Percentiles rank a stretch among this genome's conserved stretches.
These are phyloP conservation scores for Clepsis dumicolana DNA, from an alignment of 2,888 invertebrate genomes.

Conservation along the genomic window DNA sequence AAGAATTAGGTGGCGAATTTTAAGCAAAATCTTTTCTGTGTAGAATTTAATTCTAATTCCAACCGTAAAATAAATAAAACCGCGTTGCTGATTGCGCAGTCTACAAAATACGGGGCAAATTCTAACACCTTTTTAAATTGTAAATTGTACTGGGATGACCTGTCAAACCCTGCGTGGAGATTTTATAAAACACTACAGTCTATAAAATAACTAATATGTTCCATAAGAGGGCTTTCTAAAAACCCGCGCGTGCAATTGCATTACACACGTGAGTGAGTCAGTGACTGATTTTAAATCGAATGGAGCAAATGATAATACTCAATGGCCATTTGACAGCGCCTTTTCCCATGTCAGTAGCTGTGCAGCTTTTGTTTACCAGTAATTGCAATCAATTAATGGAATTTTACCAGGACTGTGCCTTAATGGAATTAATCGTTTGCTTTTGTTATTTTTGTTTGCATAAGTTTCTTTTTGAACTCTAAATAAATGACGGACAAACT, in stretches of 20 bases:
- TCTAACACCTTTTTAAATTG: background rate
- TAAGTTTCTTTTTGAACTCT: background rate
- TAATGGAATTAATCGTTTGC: background rate
- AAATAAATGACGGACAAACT: too few relatives aligned
- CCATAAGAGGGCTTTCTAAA: background rate
- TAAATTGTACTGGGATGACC: too few relatives aligned
- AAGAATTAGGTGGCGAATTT: too few relatives aligned
- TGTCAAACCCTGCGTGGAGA: background rate
- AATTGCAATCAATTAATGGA: slow-evolving; percentile 30
- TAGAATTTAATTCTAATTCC: too few relatives aligned
- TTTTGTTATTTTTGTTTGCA: background rate
- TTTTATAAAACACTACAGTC: background rate
- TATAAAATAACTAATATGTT: background rate
- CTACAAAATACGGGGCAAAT: background rate
- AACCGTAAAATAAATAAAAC: background rate
- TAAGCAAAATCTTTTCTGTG: too few relatives aligned
- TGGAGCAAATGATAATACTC: background rate
- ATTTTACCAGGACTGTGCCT: slow-evolving; percentile 10
- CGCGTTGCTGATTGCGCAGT: background rate
- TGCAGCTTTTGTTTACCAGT: slow-evolving; percentile 15
- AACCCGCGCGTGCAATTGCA: background rate
- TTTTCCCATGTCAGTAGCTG: background rate
- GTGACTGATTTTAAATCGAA: slow-evolving; percentile 6
- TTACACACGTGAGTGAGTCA: background rate
- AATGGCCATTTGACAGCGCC: background rate